Evolutionary conservation across 2,113 vertebrate species (phyloP), one percentile per base, ranked within the genome.

Genomic region (Anthoscopus minutus): DNA sequence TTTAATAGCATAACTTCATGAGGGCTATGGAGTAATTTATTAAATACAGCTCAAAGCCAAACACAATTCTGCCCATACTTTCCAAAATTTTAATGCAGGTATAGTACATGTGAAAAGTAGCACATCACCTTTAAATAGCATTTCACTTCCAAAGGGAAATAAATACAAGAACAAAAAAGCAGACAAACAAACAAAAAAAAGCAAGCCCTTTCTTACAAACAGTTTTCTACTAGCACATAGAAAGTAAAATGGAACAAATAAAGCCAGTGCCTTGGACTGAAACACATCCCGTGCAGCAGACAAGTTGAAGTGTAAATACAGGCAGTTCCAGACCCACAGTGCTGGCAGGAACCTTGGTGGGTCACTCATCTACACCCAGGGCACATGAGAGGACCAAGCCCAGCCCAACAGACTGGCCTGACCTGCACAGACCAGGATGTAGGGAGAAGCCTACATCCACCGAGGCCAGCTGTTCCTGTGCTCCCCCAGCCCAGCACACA

Each of bases 361-460:
- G 20, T 54, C 33, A 16, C 17, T 62, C 47, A 35, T 4, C 44
- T 30, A 6, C 1, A 4, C 21, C 17, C 42, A 38, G 45, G 31
- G 27, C 54, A 65, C 5, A 3, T 9, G 11, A 42, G n/a, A 76
- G 38, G 33, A 45, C 66, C 42, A 33, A 48, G 6, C 6, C 33
- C 24, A 16, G 12, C 10, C 57, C 12, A 31, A 48, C 27, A 47
- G 35, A 8, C 30, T 11, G 27, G 8, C 21, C 78, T 57, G 53
- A 58, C 30, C 30, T 1, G 0, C 3, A 7, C 9, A 31, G 67
- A 38, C 38, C 22, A 51, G 30, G 10, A 7, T 25, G 4, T 18
- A 31, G 23, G 35, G 9, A 71, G 51, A 71, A 57, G 23, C 47
- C 42, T 27, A 37, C 1, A 0, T 24, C 4, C 28, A 24, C 25